Evolutionary conservation across 2,888 invertebrate species (phyloP), one percentile per base, ranked within the genome.

Genomic region (Pristionchus exspectatus): DNA sequence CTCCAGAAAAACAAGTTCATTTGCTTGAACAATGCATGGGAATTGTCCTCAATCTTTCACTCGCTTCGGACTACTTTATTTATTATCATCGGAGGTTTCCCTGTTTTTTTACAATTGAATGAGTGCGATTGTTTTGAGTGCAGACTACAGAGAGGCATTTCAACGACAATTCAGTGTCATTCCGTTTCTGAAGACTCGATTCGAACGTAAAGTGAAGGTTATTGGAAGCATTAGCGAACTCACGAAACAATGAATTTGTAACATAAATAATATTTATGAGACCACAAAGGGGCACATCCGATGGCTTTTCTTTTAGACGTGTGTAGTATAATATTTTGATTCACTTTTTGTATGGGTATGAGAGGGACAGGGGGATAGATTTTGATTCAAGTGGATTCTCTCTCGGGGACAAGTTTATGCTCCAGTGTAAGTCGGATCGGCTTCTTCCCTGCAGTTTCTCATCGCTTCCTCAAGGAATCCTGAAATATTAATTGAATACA

Each of bases 381-480:
- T 24, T 1, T 27, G 44, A 18, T 24, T 63, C 63, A 63, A 63
- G 63, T 18, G 14, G 9, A 63, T 4, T n/a, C 63, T 24, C 18
- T 63, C 18, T 18, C 24, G 63, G 63, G 24, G 21, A 18, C 14
- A 33, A 14, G 18, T 66, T 14, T n/a, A 84, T 56, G 12, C 50
- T 54, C 84, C 84, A 24, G 18, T n/a, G 27, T 86, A 86, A n/a
- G 66, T 66, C 21, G 87, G 87, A 27, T 87, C 88, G 2, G 88
- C 93, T 89, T 94, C 93, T 90, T 94, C 94, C 89, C 92, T 93
- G 90, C 94, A 94, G 87, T 93, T 94, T 63, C 93, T 90, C 94
- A 93, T 93, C 59, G 94, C 94, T 87, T 94, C 94, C 69, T 93
- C 94, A 87, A 94, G 90, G 84, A 94, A 94, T 89, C 94, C 93